Evolutionary conservation across 2,888 invertebrate species (phyloP), one percentile per base, ranked within the genome.

Genomic region (Xestia c-nigrum): DNA sequence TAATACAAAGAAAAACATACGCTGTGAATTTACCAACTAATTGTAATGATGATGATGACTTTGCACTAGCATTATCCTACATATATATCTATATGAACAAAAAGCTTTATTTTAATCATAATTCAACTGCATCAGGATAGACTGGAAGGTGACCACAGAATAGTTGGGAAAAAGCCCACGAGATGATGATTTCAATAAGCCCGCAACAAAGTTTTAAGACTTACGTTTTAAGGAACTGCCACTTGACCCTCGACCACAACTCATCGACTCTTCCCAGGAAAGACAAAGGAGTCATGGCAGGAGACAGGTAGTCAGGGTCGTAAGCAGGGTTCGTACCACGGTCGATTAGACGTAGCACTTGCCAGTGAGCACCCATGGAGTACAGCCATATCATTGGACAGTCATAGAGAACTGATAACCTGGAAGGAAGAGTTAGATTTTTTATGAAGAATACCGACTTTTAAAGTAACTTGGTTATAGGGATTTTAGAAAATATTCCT

Each of bases 361-460:
- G 78, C 86, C 91, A 91, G 47, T 93, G 90, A 5, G 91, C 87
- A 1, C 92, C 93, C 87, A 93, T 89, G 0, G 94, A 92, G 72
- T 90, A 91, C 3, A 86, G 70, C 93, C 92, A 93, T 46, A 93
- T 88, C 77, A 90, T 88, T 1, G 94, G 93, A 59, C 93, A 92
- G 59, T 91, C 79, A 64, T 91, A 93, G 2, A 91, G 72, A 5
- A 89, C 89, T 10, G 92, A 82, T 7, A 93, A 82, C 10, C 93
- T 94, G 87, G 85, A 61, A 61, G 46, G 2, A 43, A 68, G n/a
- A 31, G 12, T 50, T 21, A 14, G 19, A 19, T 31, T 31, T 19
- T 31, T 31, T 31, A 16, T 40, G 63, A n/a, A 21, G 12, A 24
- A 16, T 24, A 3, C 21, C 4, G 9, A 24, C 16, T 38, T 2